phyloP scores from a whole-genome alignment of 2,797 vertebrate genomes.

The Microtus californicus region DNA sequence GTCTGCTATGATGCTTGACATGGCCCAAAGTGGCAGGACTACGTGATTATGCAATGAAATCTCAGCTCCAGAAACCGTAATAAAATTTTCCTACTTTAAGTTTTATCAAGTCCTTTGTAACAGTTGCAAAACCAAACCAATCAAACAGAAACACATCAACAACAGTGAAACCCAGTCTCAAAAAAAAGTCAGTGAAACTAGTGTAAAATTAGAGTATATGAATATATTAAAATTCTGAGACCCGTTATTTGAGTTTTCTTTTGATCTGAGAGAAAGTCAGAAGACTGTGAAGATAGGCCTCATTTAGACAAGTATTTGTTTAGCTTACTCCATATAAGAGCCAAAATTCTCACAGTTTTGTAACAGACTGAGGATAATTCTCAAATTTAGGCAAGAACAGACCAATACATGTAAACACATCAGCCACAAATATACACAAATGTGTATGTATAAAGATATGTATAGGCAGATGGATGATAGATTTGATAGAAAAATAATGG shows the following conservation, averaged over 20 bases:
- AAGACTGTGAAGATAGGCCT: slow-evolving; percentile 42
- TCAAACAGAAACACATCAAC: background rate
- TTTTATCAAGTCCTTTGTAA: background rate
- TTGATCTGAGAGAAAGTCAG: slow-evolving; percentile 54
- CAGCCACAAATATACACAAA: slow-evolving; percentile 11
- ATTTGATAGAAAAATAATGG: background rate
- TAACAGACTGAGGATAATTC: slow-evolving; percentile 31
- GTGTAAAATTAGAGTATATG: slow-evolving; percentile 44
- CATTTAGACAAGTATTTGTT: slow-evolving; percentile 33
- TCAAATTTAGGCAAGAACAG: slow-evolving; percentile 47
- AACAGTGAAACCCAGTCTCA: background rate
- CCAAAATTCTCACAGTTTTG: slow-evolving; percentile 36
- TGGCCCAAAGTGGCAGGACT: background rate
- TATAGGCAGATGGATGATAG: background rate
- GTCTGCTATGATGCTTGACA: background rate
- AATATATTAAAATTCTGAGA: slow-evolving; percentile 31
- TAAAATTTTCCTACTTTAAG: background rate
- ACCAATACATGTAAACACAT: background rate
- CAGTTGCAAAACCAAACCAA: background rate
- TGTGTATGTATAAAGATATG: background rate
- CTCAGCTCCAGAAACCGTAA: background rate
- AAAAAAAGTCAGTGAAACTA: slow-evolving; percentile 17
- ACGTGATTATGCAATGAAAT: background rate
- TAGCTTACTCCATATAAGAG: slow-evolving; percentile 36
- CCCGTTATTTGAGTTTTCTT: slow-evolving; percentile 44